A percentile compares a stretch with the other conserved stretches of the same genome.
These are phyloP conservation scores for Drosophila buzzatii DNA, from an alignment of 2,888 invertebrate species.

Conservation along the genomic window DNA sequence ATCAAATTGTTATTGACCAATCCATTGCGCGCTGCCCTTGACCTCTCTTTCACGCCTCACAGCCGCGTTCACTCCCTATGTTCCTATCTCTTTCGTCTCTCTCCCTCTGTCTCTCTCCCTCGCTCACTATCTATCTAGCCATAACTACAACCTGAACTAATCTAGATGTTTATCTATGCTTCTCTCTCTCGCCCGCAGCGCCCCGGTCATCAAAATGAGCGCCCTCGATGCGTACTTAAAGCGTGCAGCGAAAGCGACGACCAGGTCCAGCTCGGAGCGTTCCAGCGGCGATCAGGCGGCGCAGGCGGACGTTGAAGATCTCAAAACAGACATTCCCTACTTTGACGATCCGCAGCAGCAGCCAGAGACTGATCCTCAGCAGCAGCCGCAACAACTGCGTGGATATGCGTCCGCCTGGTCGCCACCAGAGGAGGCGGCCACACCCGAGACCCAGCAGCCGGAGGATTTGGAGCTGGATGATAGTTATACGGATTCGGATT, in stretches of 20 bases:
- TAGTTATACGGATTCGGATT: slow-evolving; percentile 71
- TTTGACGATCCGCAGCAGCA: slow-evolving; percentile 56
- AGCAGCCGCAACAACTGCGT: slow-evolving; percentile 4
- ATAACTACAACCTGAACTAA: background rate
- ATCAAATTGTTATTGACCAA: slow-evolving; percentile 6
- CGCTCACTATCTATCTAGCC: background rate
- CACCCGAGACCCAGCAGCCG: slow-evolving; percentile 17
- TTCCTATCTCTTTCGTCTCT: background rate
- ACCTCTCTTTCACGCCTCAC: background rate
- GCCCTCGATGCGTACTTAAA: slow-evolving; percentile 55
- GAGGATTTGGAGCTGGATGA: slow-evolving; percentile 55
- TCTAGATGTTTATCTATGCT: background rate
- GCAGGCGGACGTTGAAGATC: slow-evolving; percentile 63
- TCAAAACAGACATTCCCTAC: slow-evolving; percentile 78
- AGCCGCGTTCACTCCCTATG: background rate
- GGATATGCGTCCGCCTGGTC: slow-evolving; percentile 37
- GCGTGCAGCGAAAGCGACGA: slow-evolving; percentile 40
- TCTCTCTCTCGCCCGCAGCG: slow-evolving; percentile 16
- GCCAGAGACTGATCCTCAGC: slow-evolving; percentile 18
- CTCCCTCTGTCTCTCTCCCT: background rate
- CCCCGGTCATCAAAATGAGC: slow-evolving; percentile 57
- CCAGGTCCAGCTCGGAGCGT: slow-evolving; percentile 29
- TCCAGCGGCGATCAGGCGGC: slow-evolving; percentile 24
- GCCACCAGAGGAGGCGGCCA: slow-evolving; percentile 33
- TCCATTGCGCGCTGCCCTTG: background rate